Percentiles rank a stretch among this genome's conserved stretches.
These are phyloP conservation scores for Tyrannus savana DNA, from an alignment of 2,113 vertebrate species.

Conservation along the genomic window DNA sequence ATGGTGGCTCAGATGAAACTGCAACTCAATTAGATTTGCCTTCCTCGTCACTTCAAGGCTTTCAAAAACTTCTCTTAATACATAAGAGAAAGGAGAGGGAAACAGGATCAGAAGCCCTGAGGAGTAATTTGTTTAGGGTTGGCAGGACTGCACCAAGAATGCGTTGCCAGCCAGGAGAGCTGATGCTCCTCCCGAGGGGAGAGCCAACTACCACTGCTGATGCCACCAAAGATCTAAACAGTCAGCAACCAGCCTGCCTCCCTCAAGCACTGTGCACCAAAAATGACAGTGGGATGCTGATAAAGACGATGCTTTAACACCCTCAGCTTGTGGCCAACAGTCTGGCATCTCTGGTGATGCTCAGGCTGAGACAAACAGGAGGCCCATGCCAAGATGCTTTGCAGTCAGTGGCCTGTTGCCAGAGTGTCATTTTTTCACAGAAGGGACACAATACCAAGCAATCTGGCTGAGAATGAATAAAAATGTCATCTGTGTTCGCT, in stretches of 20 bases:
- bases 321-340: conserved; percentile 26
- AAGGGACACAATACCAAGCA: conserved; percentile 63
- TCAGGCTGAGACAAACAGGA: conserved; percentile 42
- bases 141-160: background rate
- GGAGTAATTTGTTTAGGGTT: background rate
- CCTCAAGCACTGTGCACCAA: background rate
- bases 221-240: background rate
- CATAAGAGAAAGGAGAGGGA: background rate
- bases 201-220: background rate
- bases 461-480: conserved; percentile 66
- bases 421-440: conserved; percentile 66
- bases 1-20: background rate
- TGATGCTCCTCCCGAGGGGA: background rate
- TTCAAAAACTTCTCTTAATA: background rate
- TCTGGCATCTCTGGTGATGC: conserved; percentile 43
- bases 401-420: conserved; percentile 62
- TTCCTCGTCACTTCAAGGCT: background rate
- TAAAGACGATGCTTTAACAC: background rate
- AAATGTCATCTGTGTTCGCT: conserved; percentile 61
- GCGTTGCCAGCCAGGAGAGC: background rate
- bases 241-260: background rate
- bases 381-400: conserved; percentile 51
- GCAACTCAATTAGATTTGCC: background rate
- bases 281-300: background rate
- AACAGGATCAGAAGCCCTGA: background rate